Conservation (phyloP, 30 jellyfish, hydroid and myxozoan genomes). For the Chrysaora quinquecirrha region DNA sequence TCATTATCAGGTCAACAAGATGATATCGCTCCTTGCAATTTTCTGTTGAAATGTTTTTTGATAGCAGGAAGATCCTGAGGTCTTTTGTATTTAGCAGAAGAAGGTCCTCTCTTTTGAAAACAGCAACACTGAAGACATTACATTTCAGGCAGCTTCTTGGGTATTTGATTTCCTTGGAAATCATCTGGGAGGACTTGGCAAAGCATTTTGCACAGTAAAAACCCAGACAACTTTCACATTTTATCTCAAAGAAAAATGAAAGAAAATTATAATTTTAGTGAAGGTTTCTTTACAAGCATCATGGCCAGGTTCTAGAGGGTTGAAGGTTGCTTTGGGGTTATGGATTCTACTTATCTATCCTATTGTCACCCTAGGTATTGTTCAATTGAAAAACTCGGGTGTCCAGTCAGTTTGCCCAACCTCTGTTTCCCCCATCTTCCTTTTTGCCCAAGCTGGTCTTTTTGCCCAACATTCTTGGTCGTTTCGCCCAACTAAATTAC, state of each 20-base stretch:
- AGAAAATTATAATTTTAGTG: too few species aligned
- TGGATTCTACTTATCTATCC: too few species aligned
- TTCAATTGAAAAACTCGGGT: too few species aligned
- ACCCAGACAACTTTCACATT: slow-evolving; percentile 77
- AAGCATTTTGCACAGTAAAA: slow-evolving; percentile 87
- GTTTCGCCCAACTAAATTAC: too few species aligned
- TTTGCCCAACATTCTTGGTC: too few species aligned
- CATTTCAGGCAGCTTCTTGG: slow-evolving; percentile 73
- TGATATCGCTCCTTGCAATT: slow-evolving; percentile 88
- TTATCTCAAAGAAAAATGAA: slow-evolving; percentile 45
- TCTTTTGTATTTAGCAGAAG: slow-evolving; percentile 76
- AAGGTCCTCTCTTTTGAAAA: slow-evolving; percentile 76
- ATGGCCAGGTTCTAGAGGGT: too few species aligned
- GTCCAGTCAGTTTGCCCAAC: too few species aligned
- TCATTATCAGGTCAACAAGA: slow-evolving; percentile 88
- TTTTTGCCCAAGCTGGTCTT: too few species aligned
- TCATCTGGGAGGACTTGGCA: slow-evolving; percentile 55
- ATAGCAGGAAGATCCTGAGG: slow-evolving; percentile 59
- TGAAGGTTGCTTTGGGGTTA: too few species aligned
- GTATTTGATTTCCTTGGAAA: slow-evolving; percentile 4
- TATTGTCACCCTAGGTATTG: too few species aligned
- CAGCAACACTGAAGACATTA: slow-evolving; percentile 54
- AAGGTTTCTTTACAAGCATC: too few species aligned
- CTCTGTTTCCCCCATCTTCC: too few species aligned
- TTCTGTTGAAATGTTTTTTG: slow-evolving; percentile 67